A percentile compares a stretch with the other conserved stretches of the same genome.
Conservation (phyloP, 2,797 vertebrate species). For the Cryptoprocta ferox region DNA sequence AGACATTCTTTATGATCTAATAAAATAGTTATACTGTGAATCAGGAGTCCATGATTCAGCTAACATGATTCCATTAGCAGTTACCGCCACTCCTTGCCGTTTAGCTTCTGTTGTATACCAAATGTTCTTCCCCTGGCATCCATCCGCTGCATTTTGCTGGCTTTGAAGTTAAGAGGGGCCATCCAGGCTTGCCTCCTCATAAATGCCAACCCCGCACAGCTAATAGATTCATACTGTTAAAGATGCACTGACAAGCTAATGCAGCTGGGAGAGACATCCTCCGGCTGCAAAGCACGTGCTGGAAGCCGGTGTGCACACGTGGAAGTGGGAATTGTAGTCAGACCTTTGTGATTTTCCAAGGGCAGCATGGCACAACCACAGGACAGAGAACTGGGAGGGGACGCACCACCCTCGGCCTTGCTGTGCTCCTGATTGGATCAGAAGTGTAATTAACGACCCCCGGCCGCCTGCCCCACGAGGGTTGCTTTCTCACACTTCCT, state of each 20-base stretch:
- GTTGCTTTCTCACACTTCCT: neutral
- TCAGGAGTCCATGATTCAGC: slow-evolving; percentile 59
- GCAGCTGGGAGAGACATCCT: neutral
- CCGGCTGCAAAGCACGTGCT: rapidly evolving
- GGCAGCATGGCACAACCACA: too few species aligned
- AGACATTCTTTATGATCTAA: slow-evolving; percentile 74
- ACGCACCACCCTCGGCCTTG: rapidly evolving
- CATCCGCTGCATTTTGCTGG: neutral
- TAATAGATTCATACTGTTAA: slow-evolving; percentile 16
- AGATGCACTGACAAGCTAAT: neutral
- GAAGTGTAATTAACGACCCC: neutral
- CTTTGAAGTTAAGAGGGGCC: slow-evolving; percentile 54
- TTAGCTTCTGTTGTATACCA: slow-evolving; percentile 32
- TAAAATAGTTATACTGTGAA: slow-evolving; percentile 71
- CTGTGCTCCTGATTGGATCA: neutral
- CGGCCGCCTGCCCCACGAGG: rapidly evolving
- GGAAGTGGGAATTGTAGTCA: neutral
- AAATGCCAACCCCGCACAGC: neutral
- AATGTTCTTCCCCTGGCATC: neutral
- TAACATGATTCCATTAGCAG: slow-evolving; percentile 57
- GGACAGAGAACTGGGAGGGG: neutral
- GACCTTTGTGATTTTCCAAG: neutral
- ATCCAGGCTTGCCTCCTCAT: slow-evolving; percentile 45
- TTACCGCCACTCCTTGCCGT: neutral
- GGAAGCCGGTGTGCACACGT: neutral